Base-by-base conservation (phyloP, 2,888 invertebrate species). In the Pharmacophagus antenor region DNA sequence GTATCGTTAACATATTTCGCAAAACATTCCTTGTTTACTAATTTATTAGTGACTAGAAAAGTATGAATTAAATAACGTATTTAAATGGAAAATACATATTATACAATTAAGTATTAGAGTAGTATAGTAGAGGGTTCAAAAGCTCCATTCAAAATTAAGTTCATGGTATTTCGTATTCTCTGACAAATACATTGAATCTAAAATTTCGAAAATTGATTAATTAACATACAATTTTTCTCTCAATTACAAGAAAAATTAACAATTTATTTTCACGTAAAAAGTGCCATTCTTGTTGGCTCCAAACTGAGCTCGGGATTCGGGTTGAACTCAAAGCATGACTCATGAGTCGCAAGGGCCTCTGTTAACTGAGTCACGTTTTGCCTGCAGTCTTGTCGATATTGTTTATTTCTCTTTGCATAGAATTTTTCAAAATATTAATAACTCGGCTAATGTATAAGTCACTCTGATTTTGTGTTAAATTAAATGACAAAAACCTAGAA, bases 311-410 rank as follows among this genome's bases (percentile, higher is more conserved):
- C 23, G 41, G 48, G 44, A 54, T 50, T 59, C 22, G 49, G 44
- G 27, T 42, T 54, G 49, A 23, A 20, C 25, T 12, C 48, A 22
- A 57, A 17, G 58, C 49, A 49, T 59, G 59, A 59, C 54, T 59
- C 59, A 59, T 49, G 41, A 56, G 20, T 48, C 12, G 54, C 21
- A 42, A 25, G 44, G 54, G 21, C 50, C 42, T 22, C 50, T 50
- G n/a, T 37, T 21, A 47, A 37, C 54, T 59, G 53, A 58, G 41
- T 58, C 58, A 58, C 49, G 2, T 49, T 37, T 23, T 17, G 41
- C 17, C 31, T 49, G 25, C 48, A 17, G 49, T 56, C 37, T 31
- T 31, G 31, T 31, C 31, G 12, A 12, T 31, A 31, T 31, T 31
- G 31, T 31, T 31, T 31, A 31, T 31, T 31, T 31, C 31, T 31